Evolutionary conservation across 2,113 vertebrate species (phyloP), one percentile per base, ranked within the genome.

Genomic region (Anarrhichthys ocellatus): DNA sequence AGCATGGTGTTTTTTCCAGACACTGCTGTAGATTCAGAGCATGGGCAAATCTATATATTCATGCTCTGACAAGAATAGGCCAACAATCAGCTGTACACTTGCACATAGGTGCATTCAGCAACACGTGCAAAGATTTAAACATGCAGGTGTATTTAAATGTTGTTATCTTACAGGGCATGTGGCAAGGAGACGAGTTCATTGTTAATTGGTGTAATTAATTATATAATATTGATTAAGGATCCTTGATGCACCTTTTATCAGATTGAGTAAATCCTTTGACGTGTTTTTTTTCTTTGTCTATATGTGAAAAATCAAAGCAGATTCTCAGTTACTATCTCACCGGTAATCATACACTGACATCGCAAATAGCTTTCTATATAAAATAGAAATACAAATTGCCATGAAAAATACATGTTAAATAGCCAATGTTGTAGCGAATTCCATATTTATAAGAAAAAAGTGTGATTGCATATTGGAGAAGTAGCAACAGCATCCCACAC

Each of bases 381-480:
- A 64, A 64, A 56, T 22, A 32, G 4, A 56, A 20, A 74, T 65
- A 66, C 48, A 77, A 70, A 66, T 48, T 63, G 52, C 9, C 36
- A 80, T 27, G 10, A 18, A 59, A 20, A n/a, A 27, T 38, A 29
- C 24, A 63, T 14, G 24, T 24, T 50, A 50, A 76, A 79, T 50
- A 8, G 32, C 32, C 24, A 46, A 18, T 20, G 68, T 40, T 48
- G 27, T 64, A 36, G 48, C n/a, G 34, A 20, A 40, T 27, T 79
- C 48, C 56, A 76, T 36, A 83, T 65, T 64, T 79, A 46, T 79
- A 46, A 46, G 10, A 59, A 71, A 56, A 34, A 75, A 58, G 52
- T 32, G n/a, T 64, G 9, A 11, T 20, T 29, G 13, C 18, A 34
- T 69, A 63, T 36, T 59, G 56, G 59, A 2, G 0, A 18, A 48